These are phyloP conservation scores for Psilanteris sp. DNA, from an alignment of 1,140 invertebrate species.

Conservation along the genomic window DNA sequence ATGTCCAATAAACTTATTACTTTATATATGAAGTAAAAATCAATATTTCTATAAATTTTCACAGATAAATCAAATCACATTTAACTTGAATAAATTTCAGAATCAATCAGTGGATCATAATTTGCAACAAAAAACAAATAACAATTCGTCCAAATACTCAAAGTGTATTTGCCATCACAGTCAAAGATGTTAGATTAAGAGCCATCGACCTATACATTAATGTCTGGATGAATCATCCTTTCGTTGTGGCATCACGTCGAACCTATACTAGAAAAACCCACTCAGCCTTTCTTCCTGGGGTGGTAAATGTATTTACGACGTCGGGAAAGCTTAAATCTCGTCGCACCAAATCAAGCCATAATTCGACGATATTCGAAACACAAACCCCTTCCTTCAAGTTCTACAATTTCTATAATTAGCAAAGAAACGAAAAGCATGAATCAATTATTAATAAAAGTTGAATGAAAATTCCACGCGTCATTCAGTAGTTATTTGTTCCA, in stretches of 20 bases:
- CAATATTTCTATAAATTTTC: no score
- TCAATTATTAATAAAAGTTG: conserved; percentile 33
- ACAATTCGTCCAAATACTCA: conserved; percentile 14
- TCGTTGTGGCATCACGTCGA: conserved; percentile 9
- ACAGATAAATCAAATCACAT: no score
- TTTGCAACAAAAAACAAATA: background rate
- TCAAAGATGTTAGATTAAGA: conserved; percentile 38
- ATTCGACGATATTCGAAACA: background rate
- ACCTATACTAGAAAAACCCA: conserved; percentile 35
- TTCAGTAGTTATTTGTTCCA: conserved; percentile 29
- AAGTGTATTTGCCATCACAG: conserved; percentile 12
- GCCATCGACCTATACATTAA: conserved; percentile 42
- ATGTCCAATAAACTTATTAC: no score
- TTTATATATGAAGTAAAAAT: no score
- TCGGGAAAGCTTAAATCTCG: conserved; percentile 5
- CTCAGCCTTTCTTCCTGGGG: conserved; percentile 21
- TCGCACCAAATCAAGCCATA: background rate
- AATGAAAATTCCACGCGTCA: conserved; percentile 31
- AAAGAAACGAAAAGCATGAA: background rate
- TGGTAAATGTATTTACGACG: conserved; percentile 8
- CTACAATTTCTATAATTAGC: no score
- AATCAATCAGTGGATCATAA: background rate
- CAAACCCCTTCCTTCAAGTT: no score
- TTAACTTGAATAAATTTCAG: no score
- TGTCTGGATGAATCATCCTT: conserved; percentile 39